Percentiles rank a stretch among this genome's conserved stretches.
phyloP scores from a whole-genome alignment of 2,888 invertebrate species.

The Pollenia labialis region DNA sequence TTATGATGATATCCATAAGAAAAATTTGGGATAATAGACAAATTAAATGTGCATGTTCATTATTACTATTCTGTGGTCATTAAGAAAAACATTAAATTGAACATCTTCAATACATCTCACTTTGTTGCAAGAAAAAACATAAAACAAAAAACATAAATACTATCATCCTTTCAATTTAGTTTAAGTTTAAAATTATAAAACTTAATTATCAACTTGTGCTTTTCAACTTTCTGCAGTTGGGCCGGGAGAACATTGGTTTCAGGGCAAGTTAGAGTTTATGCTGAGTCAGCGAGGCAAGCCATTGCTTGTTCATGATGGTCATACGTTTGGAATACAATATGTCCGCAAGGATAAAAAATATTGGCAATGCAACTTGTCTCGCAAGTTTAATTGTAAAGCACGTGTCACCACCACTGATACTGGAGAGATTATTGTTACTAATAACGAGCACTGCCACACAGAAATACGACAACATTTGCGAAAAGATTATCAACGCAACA shows the following conservation, averaged over 20 bases:
- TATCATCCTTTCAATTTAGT: not conserved
- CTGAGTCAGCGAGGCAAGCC: slow-evolving; percentile 84
- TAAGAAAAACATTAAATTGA: slow-evolving; percentile 7
- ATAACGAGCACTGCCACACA: slow-evolving; percentile 85
- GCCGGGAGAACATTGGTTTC: slow-evolving; percentile 84
- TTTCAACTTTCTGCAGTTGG: slow-evolving; percentile 79
- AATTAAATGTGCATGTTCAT: slow-evolving; percentile 53
- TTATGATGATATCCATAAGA: not conserved
- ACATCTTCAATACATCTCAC: slow-evolving; percentile 36
- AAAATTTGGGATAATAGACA: slow-evolving; percentile 8
- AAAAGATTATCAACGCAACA: slow-evolving; percentile 84
- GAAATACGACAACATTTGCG: slow-evolving; percentile 84
- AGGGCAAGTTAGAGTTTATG: slow-evolving; percentile 84
- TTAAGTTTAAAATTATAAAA: slow-evolving; percentile 8
- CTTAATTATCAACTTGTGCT: slow-evolving; percentile 45
- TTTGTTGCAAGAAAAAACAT: not conserved
- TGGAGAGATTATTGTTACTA: slow-evolving; percentile 83
- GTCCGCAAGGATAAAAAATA: slow-evolving; percentile 84
- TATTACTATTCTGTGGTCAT: slow-evolving; percentile 24
- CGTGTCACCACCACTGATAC: slow-evolving; percentile 84
- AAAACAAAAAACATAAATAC: not conserved
- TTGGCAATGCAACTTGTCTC: slow-evolving; percentile 84
- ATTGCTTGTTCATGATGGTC: slow-evolving; percentile 84
- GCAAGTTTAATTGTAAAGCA: slow-evolving; percentile 84
- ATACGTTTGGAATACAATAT: slow-evolving; percentile 84